Base-by-base conservation (phyloP, 2,888 invertebrate species). In the Drosophila formosana region DNA sequence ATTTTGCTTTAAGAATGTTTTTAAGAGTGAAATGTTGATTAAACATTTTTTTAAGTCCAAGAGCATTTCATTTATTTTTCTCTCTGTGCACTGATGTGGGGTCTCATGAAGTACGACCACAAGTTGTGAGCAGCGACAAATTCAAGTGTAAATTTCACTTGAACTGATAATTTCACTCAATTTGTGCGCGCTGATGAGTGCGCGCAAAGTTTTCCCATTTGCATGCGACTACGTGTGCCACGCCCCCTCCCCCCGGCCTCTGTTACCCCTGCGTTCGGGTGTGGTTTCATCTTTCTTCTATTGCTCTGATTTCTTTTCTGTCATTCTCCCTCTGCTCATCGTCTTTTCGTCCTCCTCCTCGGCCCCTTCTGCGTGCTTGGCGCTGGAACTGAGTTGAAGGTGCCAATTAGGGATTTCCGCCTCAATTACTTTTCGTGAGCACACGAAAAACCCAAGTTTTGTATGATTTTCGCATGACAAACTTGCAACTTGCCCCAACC, bases 381-480 rank as follows among this genome's bases (percentile, higher is more conserved):
- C n/a, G n/a, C 37, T 37, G 37, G 18, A 49, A 63, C 61, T 61
- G 80, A 79, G 66, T 82, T 83, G 89, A 83, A 89, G 89, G 85
- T 85, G 89, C 89, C 85, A 85, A 85, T 85, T 85, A 85, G 89
- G 85, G 88, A 85, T 85, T 85, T 85, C 85, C 85, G 85, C 85
- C 80, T 85, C 85, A 85, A 85, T 85, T 85, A 85, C 85, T 85
- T 85, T 88, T 75, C 69, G 80, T 87, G 84, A 75, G 88, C 86
- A 64, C 89, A 89, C 85, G 86, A 89, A 78, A 75, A 74, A 60
- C 75, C 78, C 82, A 85, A 85, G 80, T 88, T 81, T 89, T 85
- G 89, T 82, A 85, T 85, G 88, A 85, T 89, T 89, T 85, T 89
- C 89, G 89, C 85, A 89, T 89, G 85, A 89, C 89, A 85, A 89